A percentile compares a stretch with the other conserved stretches of the same genome.
phyloP scores from a whole-genome alignment of 2,888 invertebrate species.

The Drosophila fungiperda region DNA sequence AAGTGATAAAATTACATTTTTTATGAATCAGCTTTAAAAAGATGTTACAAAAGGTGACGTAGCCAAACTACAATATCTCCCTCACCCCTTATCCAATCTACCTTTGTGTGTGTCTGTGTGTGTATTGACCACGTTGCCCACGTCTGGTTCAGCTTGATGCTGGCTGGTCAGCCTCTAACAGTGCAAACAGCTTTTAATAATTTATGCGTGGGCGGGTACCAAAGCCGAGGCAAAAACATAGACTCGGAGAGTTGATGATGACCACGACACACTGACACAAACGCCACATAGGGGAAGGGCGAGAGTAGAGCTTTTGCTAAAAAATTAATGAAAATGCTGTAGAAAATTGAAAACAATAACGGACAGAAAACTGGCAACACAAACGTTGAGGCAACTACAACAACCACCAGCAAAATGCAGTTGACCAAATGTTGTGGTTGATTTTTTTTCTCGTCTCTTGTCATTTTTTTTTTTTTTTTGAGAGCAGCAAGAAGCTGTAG shows the following conservation, averaged over 20 bases:
- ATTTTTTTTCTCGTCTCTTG: conserved; percentile 25
- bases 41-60: conserved; percentile 35
- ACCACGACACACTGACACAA: conserved; percentile 61
- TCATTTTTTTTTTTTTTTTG: background rate
- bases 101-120: background rate
- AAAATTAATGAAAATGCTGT: conserved; percentile 80
- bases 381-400: conserved; percentile 10
- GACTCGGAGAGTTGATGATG: conserved; percentile 32
- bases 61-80: conserved; percentile 15
- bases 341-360: conserved; percentile 77
- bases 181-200: conserved; percentile 68
- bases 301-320: conserved; percentile 51
- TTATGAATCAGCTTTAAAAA: conserved; percentile 70
- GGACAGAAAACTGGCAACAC: conserved; percentile 20
- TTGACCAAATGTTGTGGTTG: conserved; percentile 79
- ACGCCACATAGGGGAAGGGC: conserved; percentile 31
- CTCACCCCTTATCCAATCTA: background rate
- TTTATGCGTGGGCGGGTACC: conserved; percentile 70
- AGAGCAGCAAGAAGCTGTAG: conserved; percentile 22
- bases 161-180: conserved; percentile 42
- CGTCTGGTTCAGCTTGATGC: conserved; percentile 7
- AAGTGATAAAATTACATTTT: conserved; percentile 67
- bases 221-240: conserved; percentile 52
- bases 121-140: conserved; percentile 28
- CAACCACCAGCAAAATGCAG: conserved; percentile 58